Evolutionary conservation across 1,140 invertebrate species (phyloP).

Genomic region (Leptestheria dahalacensis): DNA sequence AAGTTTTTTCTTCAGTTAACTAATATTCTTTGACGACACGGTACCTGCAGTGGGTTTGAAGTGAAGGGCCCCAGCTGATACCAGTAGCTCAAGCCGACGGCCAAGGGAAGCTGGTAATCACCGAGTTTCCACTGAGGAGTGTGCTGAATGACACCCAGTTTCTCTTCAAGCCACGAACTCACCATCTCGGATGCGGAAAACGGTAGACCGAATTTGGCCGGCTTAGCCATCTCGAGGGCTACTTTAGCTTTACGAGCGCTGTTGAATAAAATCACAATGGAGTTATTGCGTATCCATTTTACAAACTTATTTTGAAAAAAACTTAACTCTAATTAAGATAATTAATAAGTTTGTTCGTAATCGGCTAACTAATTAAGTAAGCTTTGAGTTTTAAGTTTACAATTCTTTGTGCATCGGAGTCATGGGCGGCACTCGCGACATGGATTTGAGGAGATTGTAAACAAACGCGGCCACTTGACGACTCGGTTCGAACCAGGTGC

Average conservation of each 20-base stretch:
- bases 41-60: background rate
- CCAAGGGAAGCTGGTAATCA: background rate
- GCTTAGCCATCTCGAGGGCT: background rate
- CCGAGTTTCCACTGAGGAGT: background rate
- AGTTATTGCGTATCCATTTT: too few relatives aligned
- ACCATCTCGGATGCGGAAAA: background rate
- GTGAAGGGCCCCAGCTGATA: background rate
- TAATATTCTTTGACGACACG: too few relatives aligned
- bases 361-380: background rate
- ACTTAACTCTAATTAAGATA: too few relatives aligned
- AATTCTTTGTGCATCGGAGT: background rate
- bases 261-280: too few relatives aligned
- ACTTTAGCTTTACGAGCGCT: background rate
- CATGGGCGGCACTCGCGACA: background rate
- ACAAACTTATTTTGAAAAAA: too few relatives aligned
- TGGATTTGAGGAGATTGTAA: conserved; percentile 9
- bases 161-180: background rate
- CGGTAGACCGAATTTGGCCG: background rate
- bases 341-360: too few relatives aligned
- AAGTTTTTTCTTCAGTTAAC: too few relatives aligned
- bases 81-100: background rate
- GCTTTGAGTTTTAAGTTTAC: background rate
- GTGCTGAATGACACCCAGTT: background rate
- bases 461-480: conserved; percentile 12
- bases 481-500: conserved; percentile 19